Evolutionary conservation across 1,140 invertebrate species (phyloP).

Genomic region (Drosophila serrata): DNA sequence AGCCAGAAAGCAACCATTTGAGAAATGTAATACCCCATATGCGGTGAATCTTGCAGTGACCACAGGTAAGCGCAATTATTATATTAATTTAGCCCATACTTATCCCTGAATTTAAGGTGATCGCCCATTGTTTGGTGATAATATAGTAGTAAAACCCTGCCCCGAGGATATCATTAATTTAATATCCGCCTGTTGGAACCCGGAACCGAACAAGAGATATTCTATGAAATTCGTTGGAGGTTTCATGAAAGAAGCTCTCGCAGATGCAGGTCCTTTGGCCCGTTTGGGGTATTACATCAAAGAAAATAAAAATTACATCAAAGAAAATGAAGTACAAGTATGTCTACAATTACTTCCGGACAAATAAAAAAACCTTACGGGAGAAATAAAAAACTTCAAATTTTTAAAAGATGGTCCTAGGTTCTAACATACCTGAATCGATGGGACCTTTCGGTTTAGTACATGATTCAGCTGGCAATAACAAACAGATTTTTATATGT

Average conservation of each 20-base stretch:
- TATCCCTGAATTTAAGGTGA: conserved; percentile 86
- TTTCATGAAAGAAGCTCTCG: conserved; percentile 87
- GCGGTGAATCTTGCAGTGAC: conserved; percentile 97
- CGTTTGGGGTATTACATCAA: not conserved
- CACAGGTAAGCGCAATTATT: conserved; percentile 85
- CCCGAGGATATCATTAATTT: conserved; percentile 93
- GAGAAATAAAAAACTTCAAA: too few species aligned
- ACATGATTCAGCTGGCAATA: not conserved
- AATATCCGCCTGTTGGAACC: conserved; percentile 95
- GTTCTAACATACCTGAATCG: too few species aligned
- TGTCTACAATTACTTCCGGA: too few species aligned
- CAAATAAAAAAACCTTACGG: too few species aligned
- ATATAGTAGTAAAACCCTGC: conserved; percentile 88
- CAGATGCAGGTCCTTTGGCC: not conserved
- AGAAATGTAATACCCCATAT: conserved; percentile 92
- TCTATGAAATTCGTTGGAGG: conserved; percentile 93
- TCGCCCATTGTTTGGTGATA: conserved; percentile 90
- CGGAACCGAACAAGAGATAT: conserved; percentile 91
- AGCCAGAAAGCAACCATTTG: conserved; percentile 95
- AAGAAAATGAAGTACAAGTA: too few species aligned
- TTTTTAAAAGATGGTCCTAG: too few species aligned
- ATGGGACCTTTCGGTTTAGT: too few species aligned
- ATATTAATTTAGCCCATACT: not conserved
- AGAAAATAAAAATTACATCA: too few species aligned
- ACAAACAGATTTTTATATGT: conserved; percentile 18